Percentiles rank a stretch among this genome's conserved stretches.
Evolutionary conservation across 1,140 invertebrate genomes (phyloP).

Genomic region (Drosophila funebris): DNA sequence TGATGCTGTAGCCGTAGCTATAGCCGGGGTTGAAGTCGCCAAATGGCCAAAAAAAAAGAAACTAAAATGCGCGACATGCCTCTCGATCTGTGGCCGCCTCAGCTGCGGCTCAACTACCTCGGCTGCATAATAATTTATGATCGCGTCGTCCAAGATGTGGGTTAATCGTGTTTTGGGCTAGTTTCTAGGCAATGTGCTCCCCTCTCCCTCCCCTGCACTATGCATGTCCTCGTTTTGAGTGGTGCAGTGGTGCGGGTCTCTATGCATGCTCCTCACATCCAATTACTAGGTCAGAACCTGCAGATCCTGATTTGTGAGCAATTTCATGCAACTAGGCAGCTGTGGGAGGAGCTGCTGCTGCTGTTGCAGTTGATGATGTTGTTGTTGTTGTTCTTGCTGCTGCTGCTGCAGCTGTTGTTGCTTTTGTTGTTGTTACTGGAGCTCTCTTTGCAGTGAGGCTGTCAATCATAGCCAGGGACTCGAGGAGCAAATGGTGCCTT

Average conservation of each 20-base stretch:
- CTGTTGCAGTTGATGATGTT: background rate
- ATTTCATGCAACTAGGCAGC: conserved; percentile 51
- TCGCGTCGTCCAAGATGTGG: conserved; percentile 83
- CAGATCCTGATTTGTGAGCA: conserved; percentile 67
- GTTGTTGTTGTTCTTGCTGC: background rate
- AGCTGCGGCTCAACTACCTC: conserved; percentile 40
- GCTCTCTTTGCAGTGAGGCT: too few species aligned
- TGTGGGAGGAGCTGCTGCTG: conserved; percentile 18
- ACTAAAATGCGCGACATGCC: conserved; percentile 47
- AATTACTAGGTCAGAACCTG: conserved; percentile 81
- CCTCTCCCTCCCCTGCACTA: conserved; percentile 16
- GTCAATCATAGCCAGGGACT: conserved; percentile 32
- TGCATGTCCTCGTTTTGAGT: conserved; percentile 6
- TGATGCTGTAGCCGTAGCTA: background rate
- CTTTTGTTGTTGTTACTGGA: background rate
- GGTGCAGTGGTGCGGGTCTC: conserved; percentile 29
- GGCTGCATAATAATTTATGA: conserved; percentile 84
- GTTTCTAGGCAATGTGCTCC: conserved; percentile 57
- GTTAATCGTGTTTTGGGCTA: conserved; percentile 83
- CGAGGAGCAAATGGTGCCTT: conserved; percentile 54
- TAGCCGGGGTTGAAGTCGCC: conserved; percentile 15
- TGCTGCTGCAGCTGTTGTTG: conserved; percentile 8
- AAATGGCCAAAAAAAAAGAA: conserved; percentile 31
- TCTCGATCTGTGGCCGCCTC: conserved; percentile 34
- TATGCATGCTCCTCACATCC: conserved; percentile 69